Percentiles rank a stretch among this genome's conserved stretches.
Conservation (phyloP, 2,113 vertebrate species). For the Archilochus colubris region DNA sequence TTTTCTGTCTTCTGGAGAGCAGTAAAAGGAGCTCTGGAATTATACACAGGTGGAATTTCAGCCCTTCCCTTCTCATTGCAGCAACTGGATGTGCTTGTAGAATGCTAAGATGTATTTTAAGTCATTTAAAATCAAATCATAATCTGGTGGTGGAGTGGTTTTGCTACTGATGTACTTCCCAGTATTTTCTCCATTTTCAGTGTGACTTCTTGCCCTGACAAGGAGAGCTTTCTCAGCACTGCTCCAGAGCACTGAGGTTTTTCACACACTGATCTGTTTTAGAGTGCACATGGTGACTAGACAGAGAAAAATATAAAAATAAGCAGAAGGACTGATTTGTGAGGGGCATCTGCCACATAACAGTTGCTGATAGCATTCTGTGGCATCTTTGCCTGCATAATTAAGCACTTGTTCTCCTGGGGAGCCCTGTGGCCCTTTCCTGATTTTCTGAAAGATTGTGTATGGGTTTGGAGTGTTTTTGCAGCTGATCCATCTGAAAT, state of each 20-base stretch:
- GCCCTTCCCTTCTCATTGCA: background rate
- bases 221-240: background rate
- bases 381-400: background rate
- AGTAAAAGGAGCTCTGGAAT: background rate
- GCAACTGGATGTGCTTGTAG: background rate
- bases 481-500: constrained; percentile 42
- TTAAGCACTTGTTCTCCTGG: background rate
- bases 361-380: background rate
- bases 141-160: background rate
- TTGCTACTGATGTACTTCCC: background rate
- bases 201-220: background rate
- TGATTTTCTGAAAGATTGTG: background rate
- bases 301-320: background rate
- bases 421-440: background rate
- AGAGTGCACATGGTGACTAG: background rate
- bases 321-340: background rate
- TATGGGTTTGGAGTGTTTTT: constrained; percentile 42
- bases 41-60: background rate
- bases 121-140: background rate
- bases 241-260: background rate
- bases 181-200: background rate
- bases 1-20: background rate
- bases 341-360: background rate
- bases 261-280: background rate
- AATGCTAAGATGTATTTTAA: background rate